phyloP scores from a whole-genome alignment of 2,113 vertebrate genomes.

The Hippotragus niger region DNA sequence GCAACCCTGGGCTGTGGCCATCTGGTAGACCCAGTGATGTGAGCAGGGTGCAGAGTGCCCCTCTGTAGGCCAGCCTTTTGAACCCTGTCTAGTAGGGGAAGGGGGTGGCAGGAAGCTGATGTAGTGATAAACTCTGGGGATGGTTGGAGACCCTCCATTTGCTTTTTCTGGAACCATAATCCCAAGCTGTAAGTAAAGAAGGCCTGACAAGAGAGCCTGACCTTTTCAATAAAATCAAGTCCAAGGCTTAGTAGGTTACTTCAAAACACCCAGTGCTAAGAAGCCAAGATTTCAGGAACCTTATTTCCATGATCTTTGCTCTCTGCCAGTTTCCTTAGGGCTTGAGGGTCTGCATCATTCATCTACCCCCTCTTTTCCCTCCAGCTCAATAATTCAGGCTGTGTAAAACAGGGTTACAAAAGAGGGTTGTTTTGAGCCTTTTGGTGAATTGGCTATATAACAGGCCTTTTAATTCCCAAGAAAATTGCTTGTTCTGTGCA shows the following conservation, averaged over 20 bases:
- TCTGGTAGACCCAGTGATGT: not conserved
- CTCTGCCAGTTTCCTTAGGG: not conserved
- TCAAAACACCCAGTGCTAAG: not conserved
- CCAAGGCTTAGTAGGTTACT: not conserved
- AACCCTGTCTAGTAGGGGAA: not conserved
- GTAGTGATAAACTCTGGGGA: not conserved
- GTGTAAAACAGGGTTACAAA: not conserved
- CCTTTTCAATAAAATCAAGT: not conserved
- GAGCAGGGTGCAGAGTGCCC: not conserved
- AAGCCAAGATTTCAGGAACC: not conserved
- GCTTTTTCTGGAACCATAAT: not conserved
- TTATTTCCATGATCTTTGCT: accelerated
- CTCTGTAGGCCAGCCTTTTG: accelerated
- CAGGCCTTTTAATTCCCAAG: not conserved
- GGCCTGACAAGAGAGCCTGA: not conserved
- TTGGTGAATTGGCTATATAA: not conserved
- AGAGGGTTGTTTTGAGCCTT: not conserved
- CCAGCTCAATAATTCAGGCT: not conserved
- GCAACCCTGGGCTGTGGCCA: not conserved
- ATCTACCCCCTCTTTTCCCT: accelerated
- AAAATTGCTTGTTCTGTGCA: not conserved
- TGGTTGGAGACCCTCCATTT: not conserved
- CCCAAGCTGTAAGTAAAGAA: not conserved
- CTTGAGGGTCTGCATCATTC: not conserved
- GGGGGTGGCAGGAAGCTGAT: not conserved